Conservation (phyloP, 2,888 invertebrate genomes). For the Pseudococcus jackbeardsleyi region DNA sequence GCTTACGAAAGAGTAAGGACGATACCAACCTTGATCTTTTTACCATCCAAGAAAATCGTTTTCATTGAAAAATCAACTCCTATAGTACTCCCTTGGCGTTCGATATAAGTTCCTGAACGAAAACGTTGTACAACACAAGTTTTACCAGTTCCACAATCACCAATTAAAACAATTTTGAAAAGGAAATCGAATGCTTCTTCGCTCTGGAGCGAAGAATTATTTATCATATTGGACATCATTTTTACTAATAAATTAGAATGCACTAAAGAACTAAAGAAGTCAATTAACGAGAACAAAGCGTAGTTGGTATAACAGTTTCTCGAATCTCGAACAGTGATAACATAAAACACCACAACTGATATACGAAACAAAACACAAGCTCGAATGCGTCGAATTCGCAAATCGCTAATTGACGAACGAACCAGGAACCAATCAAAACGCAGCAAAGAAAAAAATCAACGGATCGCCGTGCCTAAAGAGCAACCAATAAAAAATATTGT, state of each 20-base stretch:
- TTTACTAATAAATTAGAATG: neutral
- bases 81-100: conserved; percentile 95
- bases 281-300: neutral
- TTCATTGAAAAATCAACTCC: conserved; percentile 99
- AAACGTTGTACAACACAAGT: conserved; percentile 96
- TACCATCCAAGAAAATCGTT: conserved; percentile 92
- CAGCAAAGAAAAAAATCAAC: too few relatives aligned
- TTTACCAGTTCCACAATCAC: conserved; percentile 92
- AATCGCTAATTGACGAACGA: neutral
- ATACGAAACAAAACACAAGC: neutral
- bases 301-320: neutral
- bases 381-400: too few relatives aligned
- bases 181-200: conserved; percentile 93
- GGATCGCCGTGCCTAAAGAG: too few relatives aligned
- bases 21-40: conserved; percentile 87
- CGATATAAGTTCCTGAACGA: conserved; percentile 95
- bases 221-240: conserved; percentile 64
- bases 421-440: neutral
- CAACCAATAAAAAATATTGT: too few relatives aligned
- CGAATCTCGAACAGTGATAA: neutral
- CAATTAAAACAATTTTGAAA: conserved; percentile 95
- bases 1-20: neutral
- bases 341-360: neutral
- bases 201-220: conserved; percentile 51
- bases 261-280: neutral